Evolutionary conservation across 2,113 vertebrate species (phyloP), one percentile per base, ranked within the genome.

Genomic region (Cyprinus carpio): DNA sequence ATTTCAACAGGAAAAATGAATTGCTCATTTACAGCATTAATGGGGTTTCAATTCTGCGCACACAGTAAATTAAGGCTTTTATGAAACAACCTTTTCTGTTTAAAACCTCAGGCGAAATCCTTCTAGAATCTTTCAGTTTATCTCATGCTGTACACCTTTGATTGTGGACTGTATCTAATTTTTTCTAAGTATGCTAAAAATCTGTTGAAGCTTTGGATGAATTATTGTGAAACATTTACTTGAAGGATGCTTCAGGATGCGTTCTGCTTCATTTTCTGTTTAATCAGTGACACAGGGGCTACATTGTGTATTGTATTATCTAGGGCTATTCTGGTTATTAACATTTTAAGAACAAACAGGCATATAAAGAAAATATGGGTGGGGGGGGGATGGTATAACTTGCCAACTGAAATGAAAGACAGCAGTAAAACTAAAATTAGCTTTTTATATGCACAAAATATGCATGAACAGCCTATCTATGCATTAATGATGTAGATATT

Each of bases 141-240:
- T n/a, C 29, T 34, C 58, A 64, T 4, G 31, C 71, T 56, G 29
- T 16, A 76, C 71, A 29, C 16, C 4, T 87, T 25, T 83, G 64
- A 64, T 34, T 77, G 43, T 29, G 9, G 81, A 87, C 76, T 75
- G 77, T n/a, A 75, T 31, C 51, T 34, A 84, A 74, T 67, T 46
- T 81, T 76, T 84, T 80, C 75, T 75, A 87, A 80, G 54, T 49
- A 29, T 75, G 71, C 6, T 16, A 49, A 77, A 37, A 65, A 65
- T 75, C 43, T 65, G 34, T 25, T 12, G 65, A 58, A 74, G 75
- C 29, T 31, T 12, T 75, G n/a, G 43, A 29, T 84, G 83, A 84
- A 81, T 87, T 62, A 58, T 74, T 74, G 75, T 79, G 64, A 82
- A 82, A 82, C 67, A 43, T 82, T 54, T 86, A 64, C 46, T 54